Base-by-base conservation (phyloP, 1,140 invertebrate species). In the Drosophila rhopaloa region DNA sequence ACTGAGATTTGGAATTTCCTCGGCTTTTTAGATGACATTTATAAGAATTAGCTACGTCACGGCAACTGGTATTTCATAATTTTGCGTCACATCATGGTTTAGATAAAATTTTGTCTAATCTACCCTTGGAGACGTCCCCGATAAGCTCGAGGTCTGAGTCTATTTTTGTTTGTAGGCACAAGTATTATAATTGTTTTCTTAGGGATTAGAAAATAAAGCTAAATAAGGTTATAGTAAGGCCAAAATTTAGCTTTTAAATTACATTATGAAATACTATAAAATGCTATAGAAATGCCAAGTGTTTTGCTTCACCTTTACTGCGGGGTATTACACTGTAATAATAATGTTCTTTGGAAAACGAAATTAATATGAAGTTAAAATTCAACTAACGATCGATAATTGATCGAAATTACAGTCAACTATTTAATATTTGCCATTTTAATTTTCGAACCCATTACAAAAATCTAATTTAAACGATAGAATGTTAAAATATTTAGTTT, bases 1-100 rank as follows among this genome's bases (percentile, higher is more conserved):
- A 53, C 32, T 32, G 41, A 11, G 54, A 44, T 44, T 32, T 35
- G 50, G 50, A 62, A 35, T 43, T 54, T 43, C 27, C 50, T 32
- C 5, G 10, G 11, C 11, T 14, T 11, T 38, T 38, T 16, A 27
- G 43, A 0, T 48, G 53, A 57, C 51, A 70, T 71, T 48, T 41
- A n/a, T 29, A 41, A 43, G 37, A 57, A 70, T 27, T 9, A 41
- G 16, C 48, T 70, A 71, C 67, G 67, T 71, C 67, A 71, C 29
- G 16, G n/a, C 37, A 41, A 48, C 1, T n/a, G 4, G 59, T 29
- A 68, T 68, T 68, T 68, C 65, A 67, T 67, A 63, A 67, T 44
- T 65, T 67, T 65, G 59, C 59, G 65, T 67, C 65, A 63, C 50
- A 71, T 71, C 51, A 37, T 14, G 29, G 29, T 38, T 68, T n/a